Evolutionary conservation across 1,140 invertebrate species (phyloP).

Genomic region (Belonocnema kinseyi): DNA sequence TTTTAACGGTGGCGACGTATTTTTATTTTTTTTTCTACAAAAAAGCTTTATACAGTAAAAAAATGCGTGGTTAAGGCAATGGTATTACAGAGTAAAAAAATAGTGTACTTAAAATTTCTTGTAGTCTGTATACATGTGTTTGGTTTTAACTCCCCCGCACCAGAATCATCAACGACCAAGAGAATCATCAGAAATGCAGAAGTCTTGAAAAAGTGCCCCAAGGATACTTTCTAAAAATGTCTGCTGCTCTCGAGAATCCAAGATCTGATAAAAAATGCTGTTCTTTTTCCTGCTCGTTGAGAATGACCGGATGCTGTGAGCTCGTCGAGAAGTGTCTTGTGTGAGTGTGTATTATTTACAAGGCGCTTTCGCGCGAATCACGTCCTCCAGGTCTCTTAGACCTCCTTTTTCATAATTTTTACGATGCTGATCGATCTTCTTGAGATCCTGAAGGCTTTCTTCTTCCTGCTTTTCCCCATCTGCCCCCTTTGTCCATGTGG

Average conservation of each 20-base stretch:
- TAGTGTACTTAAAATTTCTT: constrained; percentile 48
- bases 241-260: neutral
- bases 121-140: constrained; percentile 31
- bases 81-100: constrained; percentile 64
- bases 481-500: constrained; percentile 10
- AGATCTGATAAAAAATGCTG: neutral
- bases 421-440: constrained; percentile 54
- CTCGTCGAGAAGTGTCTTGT: constrained; percentile 21
- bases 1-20: constrained; percentile 73
- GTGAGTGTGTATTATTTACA: constrained; percentile 54
- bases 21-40: constrained; percentile 70
- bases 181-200: neutral
- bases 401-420: constrained; percentile 40
- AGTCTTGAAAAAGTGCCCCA: neutral
- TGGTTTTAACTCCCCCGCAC: constrained; percentile 9
- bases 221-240: neutral
- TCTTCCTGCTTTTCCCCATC: constrained; percentile 27
- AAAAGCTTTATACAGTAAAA: constrained; percentile 76
- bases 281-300: neutral
- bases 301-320: neutral
- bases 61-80: constrained; percentile 70
- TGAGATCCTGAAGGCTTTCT: constrained; percentile 45
- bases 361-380: constrained; percentile 47
- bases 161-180: neutral
- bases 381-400: constrained; percentile 53